Conservation (phyloP, 92 coral and sea anemone species). For the Epizoanthus illoricatus region DNA sequence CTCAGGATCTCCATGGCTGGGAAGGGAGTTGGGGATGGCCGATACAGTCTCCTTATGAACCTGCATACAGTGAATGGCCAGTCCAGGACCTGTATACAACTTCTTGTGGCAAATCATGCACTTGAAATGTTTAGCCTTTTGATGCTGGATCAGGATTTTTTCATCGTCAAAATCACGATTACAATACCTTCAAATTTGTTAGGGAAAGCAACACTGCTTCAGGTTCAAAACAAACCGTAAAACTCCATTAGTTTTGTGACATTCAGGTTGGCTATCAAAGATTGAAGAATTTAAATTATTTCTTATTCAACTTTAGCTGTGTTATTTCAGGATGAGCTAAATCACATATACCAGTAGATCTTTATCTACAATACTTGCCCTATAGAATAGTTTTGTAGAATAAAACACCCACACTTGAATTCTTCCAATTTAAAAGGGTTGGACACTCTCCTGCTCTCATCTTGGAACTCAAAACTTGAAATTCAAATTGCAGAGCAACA, state of each 20-base stretch:
- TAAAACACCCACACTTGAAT: too few species aligned
- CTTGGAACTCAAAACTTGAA: too few species aligned
- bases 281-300: too few species aligned
- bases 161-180: conserved; percentile 99
- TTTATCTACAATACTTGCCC: too few species aligned
- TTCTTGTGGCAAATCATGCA: conserved; percentile 98
- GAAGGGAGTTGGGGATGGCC: conserved; percentile 93
- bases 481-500: too few species aligned
- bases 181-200: conserved; percentile 81
- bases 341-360: too few species aligned
- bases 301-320: too few species aligned
- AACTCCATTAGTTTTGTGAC: not conserved
- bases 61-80: conserved; percentile 98
- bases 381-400: too few species aligned
- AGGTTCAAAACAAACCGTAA: not conserved
- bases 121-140: conserved; percentile 97
- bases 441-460: too few species aligned
- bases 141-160: conserved; percentile 95
- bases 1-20: conserved; percentile 98
- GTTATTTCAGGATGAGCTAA: too few species aligned
- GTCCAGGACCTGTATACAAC: conserved; percentile 96
- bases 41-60: conserved; percentile 94
- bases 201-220: conserved; percentile 46
- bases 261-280: not conserved
- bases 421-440: too few species aligned